Percentiles rank a stretch among this genome's conserved stretches.
phyloP scores from a whole-genome alignment of 2,113 vertebrate species.

The Cyprinodon brontotheroides region DNA sequence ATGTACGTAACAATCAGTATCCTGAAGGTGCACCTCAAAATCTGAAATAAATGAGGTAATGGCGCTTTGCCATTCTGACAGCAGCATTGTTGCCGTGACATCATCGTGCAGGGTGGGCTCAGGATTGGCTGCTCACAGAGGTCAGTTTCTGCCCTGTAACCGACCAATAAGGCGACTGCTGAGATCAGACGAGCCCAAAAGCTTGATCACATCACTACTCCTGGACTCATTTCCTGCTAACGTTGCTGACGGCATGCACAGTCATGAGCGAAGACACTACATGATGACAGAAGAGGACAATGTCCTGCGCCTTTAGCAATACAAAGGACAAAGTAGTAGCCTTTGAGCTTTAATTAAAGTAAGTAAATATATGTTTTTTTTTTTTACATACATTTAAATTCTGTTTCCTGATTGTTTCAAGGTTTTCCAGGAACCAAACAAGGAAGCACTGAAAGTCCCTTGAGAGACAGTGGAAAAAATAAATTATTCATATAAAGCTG shows the following conservation, averaged over 20 bases:
- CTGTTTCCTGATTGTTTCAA: background rate
- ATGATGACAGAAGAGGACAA: conserved; percentile 37
- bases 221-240: conserved; percentile 41
- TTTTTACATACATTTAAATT: background rate
- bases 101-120: background rate
- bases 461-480: conserved; percentile 50
- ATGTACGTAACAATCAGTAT: background rate
- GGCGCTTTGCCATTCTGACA: conserved; percentile 28
- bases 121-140: conserved; percentile 28
- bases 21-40: background rate
- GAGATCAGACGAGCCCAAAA: conserved; percentile 32
- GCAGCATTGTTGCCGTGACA: conserved; percentile 21
- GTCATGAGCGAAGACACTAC: conserved; percentile 21
- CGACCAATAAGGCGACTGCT: conserved; percentile 22
- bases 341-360: background rate
- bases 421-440: conserved; percentile 30
- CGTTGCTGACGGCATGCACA: conserved; percentile 34
- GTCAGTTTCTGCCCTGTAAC: background rate
- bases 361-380: background rate
- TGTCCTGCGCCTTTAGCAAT: background rate
- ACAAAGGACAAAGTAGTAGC: conserved; percentile 27
- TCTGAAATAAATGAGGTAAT: background rate
- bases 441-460: conserved; percentile 45
- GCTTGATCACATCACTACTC: conserved; percentile 36
- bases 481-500: conserved; percentile 64